Evolutionary conservation across 1,140 invertebrate genomes (phyloP).

Genomic region (Augochlora pura): DNA sequence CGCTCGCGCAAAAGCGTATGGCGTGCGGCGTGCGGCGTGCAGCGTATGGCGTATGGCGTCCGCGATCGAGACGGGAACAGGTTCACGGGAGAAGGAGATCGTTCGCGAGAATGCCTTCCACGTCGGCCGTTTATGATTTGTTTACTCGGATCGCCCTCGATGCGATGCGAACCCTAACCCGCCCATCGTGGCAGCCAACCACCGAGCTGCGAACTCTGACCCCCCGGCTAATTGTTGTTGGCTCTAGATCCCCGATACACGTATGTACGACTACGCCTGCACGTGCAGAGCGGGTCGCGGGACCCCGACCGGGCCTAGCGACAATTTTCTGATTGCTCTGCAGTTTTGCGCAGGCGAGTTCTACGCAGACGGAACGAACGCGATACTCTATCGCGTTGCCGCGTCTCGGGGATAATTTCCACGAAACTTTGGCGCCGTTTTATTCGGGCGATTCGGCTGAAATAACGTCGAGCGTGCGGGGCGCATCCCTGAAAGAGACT

Average conservation of each 20-base stretch:
- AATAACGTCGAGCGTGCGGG: too few relatives aligned
- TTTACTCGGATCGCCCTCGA: constrained; percentile 75
- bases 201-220: constrained; percentile 76
- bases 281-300: constrained; percentile 21
- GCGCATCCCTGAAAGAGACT: too few relatives aligned
- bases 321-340: background rate
- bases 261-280: too few relatives aligned
- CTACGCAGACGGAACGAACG: too few relatives aligned
- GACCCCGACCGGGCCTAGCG: constrained; percentile 26
- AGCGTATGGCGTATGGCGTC: background rate
- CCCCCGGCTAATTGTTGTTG: constrained; percentile 80
- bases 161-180: constrained; percentile 67
- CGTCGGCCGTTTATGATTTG: constrained; percentile 72
- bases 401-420: too few relatives aligned
- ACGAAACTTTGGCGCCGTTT: too few relatives aligned
- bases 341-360: too few relatives aligned
- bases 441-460: too few relatives aligned
- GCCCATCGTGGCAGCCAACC: constrained; percentile 65
- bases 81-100: constrained; percentile 44
- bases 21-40: background rate
- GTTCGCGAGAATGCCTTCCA: constrained; percentile 18
- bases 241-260: constrained; percentile 77
- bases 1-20: background rate
- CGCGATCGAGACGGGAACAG: constrained; percentile 27
- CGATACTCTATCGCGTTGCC: too few relatives aligned